phyloP scores from a whole-genome alignment of 1,140 invertebrate genomes.

The Drosophila tsacasi region DNA sequence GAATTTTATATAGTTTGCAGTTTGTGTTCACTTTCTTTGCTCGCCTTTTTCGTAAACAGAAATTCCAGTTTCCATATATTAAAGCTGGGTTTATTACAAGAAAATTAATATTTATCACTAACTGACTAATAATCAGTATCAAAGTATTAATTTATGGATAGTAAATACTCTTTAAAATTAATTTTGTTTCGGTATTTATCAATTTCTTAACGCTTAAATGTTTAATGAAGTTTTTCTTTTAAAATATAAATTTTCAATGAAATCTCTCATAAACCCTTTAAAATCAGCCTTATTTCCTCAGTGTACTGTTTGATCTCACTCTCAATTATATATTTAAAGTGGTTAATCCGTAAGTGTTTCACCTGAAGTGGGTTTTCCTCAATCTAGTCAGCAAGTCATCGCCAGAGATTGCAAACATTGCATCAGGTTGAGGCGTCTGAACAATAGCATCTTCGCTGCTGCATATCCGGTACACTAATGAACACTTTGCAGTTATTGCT shows the following conservation, averaged over 20 bases:
- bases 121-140: too few species aligned
- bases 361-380: conserved; percentile 35
- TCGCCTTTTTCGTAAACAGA: conserved; percentile 28
- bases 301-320: background rate
- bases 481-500: conserved; percentile 73
- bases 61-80: background rate
- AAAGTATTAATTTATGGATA: background rate
- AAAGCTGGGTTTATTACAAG: background rate
- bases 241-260: background rate
- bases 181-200: too few species aligned
- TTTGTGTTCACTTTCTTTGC: conserved; percentile 58
- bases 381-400: conserved; percentile 53
- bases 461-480: conserved; percentile 80
- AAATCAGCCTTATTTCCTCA: background rate
- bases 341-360: conserved; percentile 19
- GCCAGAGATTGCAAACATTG: conserved; percentile 36
- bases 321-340: conserved; percentile 9
- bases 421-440: conserved; percentile 42
- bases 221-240: too few species aligned
- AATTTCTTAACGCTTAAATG: too few species aligned
- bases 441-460: conserved; percentile 75
- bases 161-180: too few species aligned
- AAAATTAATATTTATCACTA: background rate
- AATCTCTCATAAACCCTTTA: too few species aligned
- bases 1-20: conserved; percentile 6